Evolutionary conservation across 2,113 vertebrate genomes (phyloP), one percentile per base, ranked within the genome.

Genomic region (Cynopterus brachyotis): DNA sequence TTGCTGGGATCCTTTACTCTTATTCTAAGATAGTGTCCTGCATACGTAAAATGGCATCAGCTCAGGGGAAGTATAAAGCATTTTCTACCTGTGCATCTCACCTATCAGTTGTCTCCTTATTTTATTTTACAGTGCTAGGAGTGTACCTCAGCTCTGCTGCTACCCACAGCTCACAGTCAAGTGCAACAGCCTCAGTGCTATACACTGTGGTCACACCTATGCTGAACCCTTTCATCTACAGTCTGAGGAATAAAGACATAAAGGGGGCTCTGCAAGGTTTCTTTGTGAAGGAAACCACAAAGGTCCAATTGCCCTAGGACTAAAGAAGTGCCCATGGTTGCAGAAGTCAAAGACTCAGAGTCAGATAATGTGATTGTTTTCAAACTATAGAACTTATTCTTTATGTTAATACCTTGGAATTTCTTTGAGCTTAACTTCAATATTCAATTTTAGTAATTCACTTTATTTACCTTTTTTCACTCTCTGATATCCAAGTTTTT

Each of bases 191-290:
- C 15, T 97, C 85, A 0, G 72, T 86, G 40, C 81, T 91, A 22
- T 94, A 94, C 75, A 55, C 76, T 0, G 75, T 91, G 67, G 30
- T 91, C 81, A 95, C 93, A 6, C 94, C 94, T 17, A 96, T 91
- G 86, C 42, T 95, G 64, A 96, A 97, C 30, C 95, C 89, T 26
- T 79, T 93, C 75, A 94, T 95, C 47, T 96, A 91, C 4, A 96
- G 83, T 2, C 50, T 97, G 9, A 73, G 84, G 42, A 96, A 94
- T 37, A 93, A 76, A 28, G 93, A 96, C 2, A 79, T 95, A 28
- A 93, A 91, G 22, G 32, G 16, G n/a, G 64, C 89, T 16, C 75
- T 96, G 19, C 85, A 42, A 37, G 64, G 6, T 35, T 4, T 95
- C 7, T 1, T 69, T 50, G 7, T 9, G 32, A 24, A 42, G 37